Base-by-base conservation (phyloP, 2,797 vertebrate species). In the Crypturellus tataupa region DNA sequence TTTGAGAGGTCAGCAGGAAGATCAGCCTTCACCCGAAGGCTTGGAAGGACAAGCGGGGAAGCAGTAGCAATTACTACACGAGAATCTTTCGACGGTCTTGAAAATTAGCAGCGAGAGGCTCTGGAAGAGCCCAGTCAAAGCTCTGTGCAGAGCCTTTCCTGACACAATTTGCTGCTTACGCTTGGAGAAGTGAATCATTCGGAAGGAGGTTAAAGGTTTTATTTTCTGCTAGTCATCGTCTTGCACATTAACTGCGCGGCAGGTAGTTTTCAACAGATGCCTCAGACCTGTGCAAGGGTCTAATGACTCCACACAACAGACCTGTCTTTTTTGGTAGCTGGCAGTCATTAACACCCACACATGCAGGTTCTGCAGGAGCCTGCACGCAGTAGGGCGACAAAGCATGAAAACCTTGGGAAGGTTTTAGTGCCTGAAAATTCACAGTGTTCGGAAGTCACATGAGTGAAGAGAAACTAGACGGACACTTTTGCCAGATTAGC, bases 361-460 rank as follows among this genome's bases (percentile, higher is more conserved):
- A 1, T 8, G 40, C 37, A 7, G 12, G 46, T 42, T 27, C 75
- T 31, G 63, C 20, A 23, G 27, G 35, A 35, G 31, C 33, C 0
- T 8, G 55, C 44, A 40, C 21, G 3, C 12, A 23, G 27, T 25
- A 56, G 69, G 42, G 25, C 67, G 62, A 72, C 55, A 39, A 70
- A 75, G 20, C 1, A 0, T 72, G 62, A 35, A 33, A 46, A 58
- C 70, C 24, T 16, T 69, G 77, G 59, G 55, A 51, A 67, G 24
- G 19, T 77, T 94, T 84, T 62, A 51, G 16, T 56, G 27, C 85
- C 69, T 56, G 59, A 63, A 76, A 69, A 65, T 73, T 31, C 40
- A 0, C 3, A 76, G 58, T 49, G 64, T 31, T n/a, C 42, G 53
- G 29, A 80, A 42, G 79, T 71, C n/a, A 27, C 16, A 23, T 31